These are phyloP conservation scores for Leptoteleia sp. DNA, from an alignment of 1,140 invertebrate species.

Conservation along the genomic window DNA sequence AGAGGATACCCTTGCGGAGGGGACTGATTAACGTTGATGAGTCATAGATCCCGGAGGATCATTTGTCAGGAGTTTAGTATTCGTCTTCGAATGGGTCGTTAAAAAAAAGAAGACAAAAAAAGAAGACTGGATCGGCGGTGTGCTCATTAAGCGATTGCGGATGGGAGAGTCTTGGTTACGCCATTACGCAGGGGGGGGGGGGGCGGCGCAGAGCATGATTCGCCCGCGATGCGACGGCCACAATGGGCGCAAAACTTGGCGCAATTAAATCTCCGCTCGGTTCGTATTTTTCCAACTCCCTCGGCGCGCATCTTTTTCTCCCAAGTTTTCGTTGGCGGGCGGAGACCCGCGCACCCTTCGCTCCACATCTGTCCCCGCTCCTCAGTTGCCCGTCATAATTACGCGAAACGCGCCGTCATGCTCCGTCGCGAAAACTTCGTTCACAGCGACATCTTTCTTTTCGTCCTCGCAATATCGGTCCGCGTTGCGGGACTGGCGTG, in stretches of 20 bases:
- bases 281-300: conserved; percentile 36
- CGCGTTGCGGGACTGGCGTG: no score
- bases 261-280: conserved; percentile 55
- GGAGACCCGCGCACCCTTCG: neutral
- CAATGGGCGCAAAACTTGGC: conserved; percentile 54
- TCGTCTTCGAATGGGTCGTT: conserved; percentile 39
- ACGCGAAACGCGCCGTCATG: conserved; percentile 41
- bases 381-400: conserved; percentile 59
- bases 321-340: conserved; percentile 15
- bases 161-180: conserved; percentile 42
- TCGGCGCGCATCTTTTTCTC: conserved; percentile 26
- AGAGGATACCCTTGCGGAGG: no score
- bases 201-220: no score
- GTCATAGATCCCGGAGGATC: conserved; percentile 33
- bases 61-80: conserved; percentile 32
- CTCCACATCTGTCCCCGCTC: conserved; percentile 7
- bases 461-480: no score
- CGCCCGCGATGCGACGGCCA: no score
- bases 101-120: no score
- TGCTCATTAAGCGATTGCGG: conserved; percentile 49
- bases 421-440: conserved; percentile 37
- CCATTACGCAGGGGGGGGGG: conserved; percentile 47
- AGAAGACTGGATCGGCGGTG: conserved; percentile 13
- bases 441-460: conserved; percentile 26
- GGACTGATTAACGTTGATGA: conserved; percentile 37